Percentiles rank a stretch among this genome's conserved stretches.
Evolutionary conservation across 2,888 invertebrate species (phyloP).

Genomic region (Tridacna crocea): DNA sequence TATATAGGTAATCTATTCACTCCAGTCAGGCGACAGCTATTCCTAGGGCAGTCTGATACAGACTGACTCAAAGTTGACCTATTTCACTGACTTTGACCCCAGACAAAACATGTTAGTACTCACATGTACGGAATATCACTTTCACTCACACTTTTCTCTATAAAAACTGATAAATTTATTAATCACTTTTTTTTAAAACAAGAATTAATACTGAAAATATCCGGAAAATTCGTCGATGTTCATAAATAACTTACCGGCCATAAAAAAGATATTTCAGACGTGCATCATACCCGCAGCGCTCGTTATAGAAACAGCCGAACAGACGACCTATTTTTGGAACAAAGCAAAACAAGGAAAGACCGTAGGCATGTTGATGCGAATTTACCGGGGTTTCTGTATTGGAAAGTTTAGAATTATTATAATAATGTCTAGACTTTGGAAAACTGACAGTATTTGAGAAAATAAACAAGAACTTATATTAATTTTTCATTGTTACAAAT

Average conservation of each 20-base stretch:
- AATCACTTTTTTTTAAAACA: too few species aligned
- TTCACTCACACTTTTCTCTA: neutral
- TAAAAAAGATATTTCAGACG: slow-evolving; percentile 11
- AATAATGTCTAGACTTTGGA: slow-evolving; percentile 1
- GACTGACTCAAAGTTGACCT: slow-evolving; percentile 60
- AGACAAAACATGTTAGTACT: slow-evolving; percentile 38
- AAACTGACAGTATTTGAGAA: neutral
- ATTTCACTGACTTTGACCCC: slow-evolving; percentile 59
- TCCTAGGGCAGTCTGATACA: slow-evolving; percentile 40
- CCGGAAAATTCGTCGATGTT: slow-evolving; percentile 1
- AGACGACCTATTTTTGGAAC: slow-evolving; percentile 68
- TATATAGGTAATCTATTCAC: too few species aligned
- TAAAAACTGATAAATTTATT: too few species aligned
- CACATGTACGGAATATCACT: slow-evolving; percentile 30
- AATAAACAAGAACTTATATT: neutral
- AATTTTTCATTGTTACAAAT: neutral
- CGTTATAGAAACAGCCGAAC: slow-evolving; percentile 39
- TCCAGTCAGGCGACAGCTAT: neutral
- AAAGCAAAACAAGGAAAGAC: slow-evolving; percentile 62
- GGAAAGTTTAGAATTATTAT: neutral
- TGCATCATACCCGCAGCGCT: slow-evolving; percentile 21
- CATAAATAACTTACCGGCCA: slow-evolving; percentile 33
- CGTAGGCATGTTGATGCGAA: slow-evolving; percentile 58
- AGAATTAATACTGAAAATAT: neutral
- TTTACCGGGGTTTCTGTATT: slow-evolving; percentile 42